Percentiles rank a stretch among this genome's conserved stretches.
Evolutionary conservation across 2,888 invertebrate genomes (phyloP).

Genomic region (Thymelicus sylvestris): DNA sequence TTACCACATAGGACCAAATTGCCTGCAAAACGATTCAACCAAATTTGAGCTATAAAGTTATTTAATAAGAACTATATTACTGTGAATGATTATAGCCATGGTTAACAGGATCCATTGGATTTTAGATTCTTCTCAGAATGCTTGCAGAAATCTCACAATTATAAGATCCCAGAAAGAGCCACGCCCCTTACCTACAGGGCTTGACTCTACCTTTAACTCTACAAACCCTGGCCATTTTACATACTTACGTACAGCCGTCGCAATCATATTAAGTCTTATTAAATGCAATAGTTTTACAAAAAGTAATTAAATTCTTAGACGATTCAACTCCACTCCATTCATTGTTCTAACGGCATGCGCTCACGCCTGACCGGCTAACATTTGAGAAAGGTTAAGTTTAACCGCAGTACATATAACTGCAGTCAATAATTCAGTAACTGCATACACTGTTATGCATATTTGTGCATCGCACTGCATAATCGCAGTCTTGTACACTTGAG

Average conservation of each 20-base stretch:
- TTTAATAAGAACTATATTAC: constrained; percentile 6
- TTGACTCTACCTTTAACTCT: no score
- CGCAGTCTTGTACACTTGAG: constrained; percentile 2
- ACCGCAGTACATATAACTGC: constrained; percentile 41
- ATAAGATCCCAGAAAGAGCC: no score
- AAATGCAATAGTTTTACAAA: no score
- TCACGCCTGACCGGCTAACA: constrained; percentile 64
- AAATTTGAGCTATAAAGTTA: background rate
- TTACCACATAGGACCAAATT: constrained; percentile 12
- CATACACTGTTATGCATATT: constrained; percentile 23
- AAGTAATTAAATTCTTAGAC: background rate
- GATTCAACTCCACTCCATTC: constrained; percentile 46
- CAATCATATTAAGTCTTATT: no score
- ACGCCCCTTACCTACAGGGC: no score
- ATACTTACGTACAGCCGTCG: no score
- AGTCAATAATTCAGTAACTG: constrained; percentile 31
- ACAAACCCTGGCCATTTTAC: no score
- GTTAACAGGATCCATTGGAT: constrained; percentile 4
- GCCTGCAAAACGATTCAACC: background rate
- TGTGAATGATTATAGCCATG: background rate
- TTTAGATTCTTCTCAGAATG: no score
- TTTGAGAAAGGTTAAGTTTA: constrained; percentile 71
- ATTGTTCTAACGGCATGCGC: constrained; percentile 51
- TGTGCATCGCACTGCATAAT: constrained; percentile 20
- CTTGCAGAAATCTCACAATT: no score